These are phyloP conservation scores for Aplochiton taeniatus DNA, from an alignment of 2,797 vertebrate genomes.

Conservation along the genomic window DNA sequence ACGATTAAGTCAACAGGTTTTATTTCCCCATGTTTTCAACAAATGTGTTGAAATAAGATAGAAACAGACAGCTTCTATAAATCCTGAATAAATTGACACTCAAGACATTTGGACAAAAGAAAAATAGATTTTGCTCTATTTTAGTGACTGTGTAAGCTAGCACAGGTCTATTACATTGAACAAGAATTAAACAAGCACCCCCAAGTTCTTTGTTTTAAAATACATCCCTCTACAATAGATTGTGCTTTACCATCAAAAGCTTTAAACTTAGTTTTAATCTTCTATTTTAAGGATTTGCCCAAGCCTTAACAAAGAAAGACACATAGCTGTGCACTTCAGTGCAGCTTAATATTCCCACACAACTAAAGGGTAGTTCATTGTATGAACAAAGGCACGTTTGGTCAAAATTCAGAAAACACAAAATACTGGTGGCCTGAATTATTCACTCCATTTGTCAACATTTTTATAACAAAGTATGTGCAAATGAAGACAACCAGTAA, in stretches of 20 bases:
- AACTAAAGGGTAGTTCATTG: neutral
- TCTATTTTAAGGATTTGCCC: neutral
- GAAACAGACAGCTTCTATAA: slow-evolving; percentile 17
- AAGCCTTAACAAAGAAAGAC: no score
- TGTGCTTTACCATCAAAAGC: slow-evolving; percentile 34
- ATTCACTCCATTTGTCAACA: slow-evolving; percentile 6
- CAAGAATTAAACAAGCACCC: no score
- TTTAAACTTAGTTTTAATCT: neutral
- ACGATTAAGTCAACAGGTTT: slow-evolving; percentile 33
- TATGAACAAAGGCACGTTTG: slow-evolving; percentile 47
- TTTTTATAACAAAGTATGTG: slow-evolving; percentile 31
- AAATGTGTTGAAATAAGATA: slow-evolving; percentile 23
- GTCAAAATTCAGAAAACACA: slow-evolving; percentile 24
- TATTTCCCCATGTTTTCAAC: slow-evolving; percentile 45
- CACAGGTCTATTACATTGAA: no score
- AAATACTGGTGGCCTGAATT: no score
- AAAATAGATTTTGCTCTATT: neutral
- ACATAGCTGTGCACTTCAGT: slow-evolving; percentile 24
- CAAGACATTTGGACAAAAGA: no score
- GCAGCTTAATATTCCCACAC: slow-evolving; percentile 1
- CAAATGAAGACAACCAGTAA: slow-evolving; percentile 28
- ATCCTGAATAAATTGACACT: no score
- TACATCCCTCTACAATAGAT: neutral
- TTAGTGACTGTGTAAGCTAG: no score
- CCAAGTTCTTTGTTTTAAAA: neutral